These are phyloP conservation scores for Xenops minutus DNA, from an alignment of 2,797 vertebrate genomes.

Conservation along the genomic window DNA sequence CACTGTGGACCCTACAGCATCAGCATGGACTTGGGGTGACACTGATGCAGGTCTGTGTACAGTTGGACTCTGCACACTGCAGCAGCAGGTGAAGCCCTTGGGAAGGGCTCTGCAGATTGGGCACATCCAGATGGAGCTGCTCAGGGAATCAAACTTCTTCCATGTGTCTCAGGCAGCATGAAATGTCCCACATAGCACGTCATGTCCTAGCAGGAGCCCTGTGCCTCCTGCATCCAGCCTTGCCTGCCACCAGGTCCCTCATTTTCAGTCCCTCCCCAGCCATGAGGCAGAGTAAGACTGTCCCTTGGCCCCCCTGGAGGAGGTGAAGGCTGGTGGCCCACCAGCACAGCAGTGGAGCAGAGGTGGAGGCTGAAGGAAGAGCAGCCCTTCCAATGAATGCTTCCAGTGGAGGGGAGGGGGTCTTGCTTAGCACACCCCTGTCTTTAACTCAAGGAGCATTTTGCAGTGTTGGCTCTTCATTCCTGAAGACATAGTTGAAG, in stretches of 20 bases:
- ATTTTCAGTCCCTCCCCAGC: neutral
- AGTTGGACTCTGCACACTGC: accelerated
- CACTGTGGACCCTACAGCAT: neutral
- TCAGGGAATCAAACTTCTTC: neutral
- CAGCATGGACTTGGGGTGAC: neutral
- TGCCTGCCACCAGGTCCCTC: neutral
- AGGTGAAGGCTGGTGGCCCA: neutral
- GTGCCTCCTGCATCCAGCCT: neutral
- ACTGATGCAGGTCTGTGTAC: neutral
- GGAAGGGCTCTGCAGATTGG: neutral
- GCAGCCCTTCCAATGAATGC: neutral
- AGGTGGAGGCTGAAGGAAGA: neutral
- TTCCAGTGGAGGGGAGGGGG: no score
- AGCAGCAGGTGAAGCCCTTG: neutral
- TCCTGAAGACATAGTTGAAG: constrained; percentile 67
- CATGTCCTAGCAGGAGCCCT: neutral
- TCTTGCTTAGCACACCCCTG: neutral
- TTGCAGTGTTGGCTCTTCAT: constrained; percentile 46
- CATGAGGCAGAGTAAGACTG: accelerated
- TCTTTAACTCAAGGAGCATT: neutral
- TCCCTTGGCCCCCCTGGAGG: neutral
- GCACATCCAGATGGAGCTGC: neutral
- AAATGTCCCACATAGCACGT: accelerated
- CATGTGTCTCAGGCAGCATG: accelerated
- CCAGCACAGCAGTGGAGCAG: accelerated